These are phyloP conservation scores for Suricata suricatta DNA, from an alignment of 2,113 vertebrate genomes.

Conservation along the genomic window DNA sequence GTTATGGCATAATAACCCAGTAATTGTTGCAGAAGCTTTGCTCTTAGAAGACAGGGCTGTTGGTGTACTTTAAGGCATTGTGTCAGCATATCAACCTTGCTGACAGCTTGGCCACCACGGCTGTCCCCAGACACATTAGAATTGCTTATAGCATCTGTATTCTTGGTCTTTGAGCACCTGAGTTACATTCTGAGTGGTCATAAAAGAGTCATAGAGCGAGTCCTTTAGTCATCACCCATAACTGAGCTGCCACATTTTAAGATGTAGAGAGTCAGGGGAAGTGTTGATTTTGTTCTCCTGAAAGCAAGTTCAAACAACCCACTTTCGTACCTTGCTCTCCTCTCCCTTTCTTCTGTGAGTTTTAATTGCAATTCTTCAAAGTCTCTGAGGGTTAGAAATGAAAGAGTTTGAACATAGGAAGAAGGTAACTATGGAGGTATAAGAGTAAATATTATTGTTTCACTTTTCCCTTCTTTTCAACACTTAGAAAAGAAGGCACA, in stretches of 20 bases:
- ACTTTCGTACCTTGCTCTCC: neutral
- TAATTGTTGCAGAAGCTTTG: neutral
- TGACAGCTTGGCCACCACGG: neutral
- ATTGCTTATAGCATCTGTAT: slow-evolving; percentile 26
- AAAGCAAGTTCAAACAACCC: neutral
- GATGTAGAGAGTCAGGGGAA: neutral
- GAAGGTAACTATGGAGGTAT: neutral
- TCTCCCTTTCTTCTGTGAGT: neutral
- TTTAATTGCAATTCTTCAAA: neutral
- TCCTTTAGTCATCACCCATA: neutral
- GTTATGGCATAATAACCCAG: neutral
- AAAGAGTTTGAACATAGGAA: neutral
- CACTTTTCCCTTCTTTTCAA: neutral
- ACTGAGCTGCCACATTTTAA: slow-evolving; percentile 31
- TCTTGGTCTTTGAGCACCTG: slow-evolving; percentile 31
- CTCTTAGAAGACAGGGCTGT: neutral
- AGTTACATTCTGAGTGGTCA: slow-evolving; percentile 28
- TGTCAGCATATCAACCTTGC: neutral
- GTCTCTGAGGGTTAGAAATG: neutral
- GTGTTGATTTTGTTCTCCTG: neutral
- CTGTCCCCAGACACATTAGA: neutral
- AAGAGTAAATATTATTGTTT: slow-evolving; percentile 3
- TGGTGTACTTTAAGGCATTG: neutral
- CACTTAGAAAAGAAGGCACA: neutral
- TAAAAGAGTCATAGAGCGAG: neutral